These are phyloP conservation scores for Eclectus roratus DNA, from an alignment of 2,113 vertebrate genomes.

Conservation along the genomic window DNA sequence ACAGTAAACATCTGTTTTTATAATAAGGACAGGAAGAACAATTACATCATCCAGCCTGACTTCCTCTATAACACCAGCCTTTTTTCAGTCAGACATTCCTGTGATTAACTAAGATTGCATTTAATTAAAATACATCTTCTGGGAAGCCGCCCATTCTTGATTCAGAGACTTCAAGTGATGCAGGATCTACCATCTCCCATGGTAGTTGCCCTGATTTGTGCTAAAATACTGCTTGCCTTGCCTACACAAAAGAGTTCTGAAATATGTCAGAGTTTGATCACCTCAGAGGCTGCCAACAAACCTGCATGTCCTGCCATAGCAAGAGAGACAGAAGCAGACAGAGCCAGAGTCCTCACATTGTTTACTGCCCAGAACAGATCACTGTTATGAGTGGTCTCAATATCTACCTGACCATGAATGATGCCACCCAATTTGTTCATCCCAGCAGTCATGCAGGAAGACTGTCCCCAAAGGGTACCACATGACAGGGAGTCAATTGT, in stretches of 20 bases:
- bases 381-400: rapidly evolving
- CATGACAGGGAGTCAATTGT: neutral
- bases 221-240: neutral
- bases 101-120: neutral
- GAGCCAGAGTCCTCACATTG: neutral
- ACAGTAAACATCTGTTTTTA: slow-evolving; percentile 26
- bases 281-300: neutral
- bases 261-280: neutral
- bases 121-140: slow-evolving; percentile 6
- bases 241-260: neutral
- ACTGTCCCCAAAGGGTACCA: neutral
- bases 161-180: neutral
- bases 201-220: neutral
- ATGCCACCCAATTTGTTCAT: neutral
- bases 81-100: neutral
- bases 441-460: neutral
- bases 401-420: neutral
- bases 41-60: slow-evolving; percentile 29
- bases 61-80: neutral
- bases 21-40: slow-evolving; percentile 36
- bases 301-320: neutral
- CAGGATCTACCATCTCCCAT: neutral
- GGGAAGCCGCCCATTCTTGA: neutral
- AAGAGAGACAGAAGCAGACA: neutral
- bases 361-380: neutral